Evolutionary conservation across 2,797 vertebrate species (phyloP).

Genomic region (Neosilurus hyrtlii): DNA sequence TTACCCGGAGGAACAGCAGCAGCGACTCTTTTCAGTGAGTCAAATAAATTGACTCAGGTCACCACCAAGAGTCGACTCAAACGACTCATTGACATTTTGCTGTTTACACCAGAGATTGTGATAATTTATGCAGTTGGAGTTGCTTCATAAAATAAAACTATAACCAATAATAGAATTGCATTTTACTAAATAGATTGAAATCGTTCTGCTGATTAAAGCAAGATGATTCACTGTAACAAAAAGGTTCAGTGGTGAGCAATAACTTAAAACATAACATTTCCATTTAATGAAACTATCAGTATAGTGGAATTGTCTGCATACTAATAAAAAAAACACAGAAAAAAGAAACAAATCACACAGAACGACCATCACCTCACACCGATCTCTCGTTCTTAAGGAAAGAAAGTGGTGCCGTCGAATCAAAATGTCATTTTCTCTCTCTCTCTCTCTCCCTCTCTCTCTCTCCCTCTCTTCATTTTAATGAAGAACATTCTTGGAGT

Average conservation of each 20-base stretch:
- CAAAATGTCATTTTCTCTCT: background rate
- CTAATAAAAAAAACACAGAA: background rate
- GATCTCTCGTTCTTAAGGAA: background rate
- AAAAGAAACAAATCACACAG: background rate
- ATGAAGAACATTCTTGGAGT: background rate
- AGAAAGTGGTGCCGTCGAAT: background rate
- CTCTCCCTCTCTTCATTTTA: too few relatives aligned
- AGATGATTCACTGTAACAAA: background rate
- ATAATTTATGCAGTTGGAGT: background rate
- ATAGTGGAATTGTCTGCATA: background rate
- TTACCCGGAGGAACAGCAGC: slow-evolving; percentile 63
- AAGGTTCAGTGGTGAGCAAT: background rate
- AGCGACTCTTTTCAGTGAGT: slow-evolving; percentile 6
- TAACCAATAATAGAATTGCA: background rate
- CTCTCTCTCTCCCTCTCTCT: too few relatives aligned
- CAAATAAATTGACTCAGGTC: background rate
- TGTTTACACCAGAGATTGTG: background rate
- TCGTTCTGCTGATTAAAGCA: background rate
- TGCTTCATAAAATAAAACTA: background rate
- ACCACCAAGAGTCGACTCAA: background rate
- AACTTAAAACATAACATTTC: background rate
- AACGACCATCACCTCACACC: background rate
- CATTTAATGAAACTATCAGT: background rate
- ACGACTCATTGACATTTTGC: background rate
- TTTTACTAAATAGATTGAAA: background rate